A percentile compares a stretch with the other conserved stretches of the same genome.
These are phyloP conservation scores for Eurypyga helias DNA, from an alignment of 2,113 vertebrate species.

Conservation along the genomic window DNA sequence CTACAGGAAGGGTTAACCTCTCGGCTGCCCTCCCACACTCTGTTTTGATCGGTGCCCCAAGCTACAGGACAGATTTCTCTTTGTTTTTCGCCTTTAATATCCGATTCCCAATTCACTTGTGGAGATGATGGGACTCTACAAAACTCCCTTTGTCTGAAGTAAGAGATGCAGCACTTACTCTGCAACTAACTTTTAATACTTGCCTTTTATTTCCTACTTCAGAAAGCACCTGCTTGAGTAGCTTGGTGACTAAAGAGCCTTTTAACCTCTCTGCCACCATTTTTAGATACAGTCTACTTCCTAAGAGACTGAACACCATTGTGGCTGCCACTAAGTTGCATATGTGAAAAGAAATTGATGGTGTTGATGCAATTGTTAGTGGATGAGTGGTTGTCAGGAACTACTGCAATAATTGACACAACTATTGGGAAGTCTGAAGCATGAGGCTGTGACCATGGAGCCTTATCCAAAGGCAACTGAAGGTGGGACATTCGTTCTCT, in stretches of 20 bases:
- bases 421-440: background rate
- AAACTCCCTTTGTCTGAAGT: slow-evolving; percentile 68
- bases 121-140: slow-evolving; percentile 60
- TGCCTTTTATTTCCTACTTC: slow-evolving; percentile 58
- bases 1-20: slow-evolving; percentile 60
- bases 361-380: background rate
- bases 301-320: slow-evolving; percentile 35
- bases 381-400: slow-evolving; percentile 13
- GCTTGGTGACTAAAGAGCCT: slow-evolving; percentile 24
- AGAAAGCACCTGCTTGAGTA: slow-evolving; percentile 64
- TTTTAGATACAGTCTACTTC: slow-evolving; percentile 35
- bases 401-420: background rate
- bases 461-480: background rate
- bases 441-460: background rate
- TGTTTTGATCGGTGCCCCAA: slow-evolving; percentile 85
- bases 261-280: slow-evolving; percentile 31
- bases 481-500: background rate
- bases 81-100: slow-evolving; percentile 81
- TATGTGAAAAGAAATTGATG: background rate
- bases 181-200: slow-evolving; percentile 39
- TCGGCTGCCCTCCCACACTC: slow-evolving; percentile 70
- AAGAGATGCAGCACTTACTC: slow-evolving; percentile 48
- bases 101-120: slow-evolving; percentile 75
- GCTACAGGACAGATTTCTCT: slow-evolving; percentile 72
- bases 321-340: background rate